Conservation (phyloP, 2,113 vertebrate species). For the Athene noctua region DNA sequence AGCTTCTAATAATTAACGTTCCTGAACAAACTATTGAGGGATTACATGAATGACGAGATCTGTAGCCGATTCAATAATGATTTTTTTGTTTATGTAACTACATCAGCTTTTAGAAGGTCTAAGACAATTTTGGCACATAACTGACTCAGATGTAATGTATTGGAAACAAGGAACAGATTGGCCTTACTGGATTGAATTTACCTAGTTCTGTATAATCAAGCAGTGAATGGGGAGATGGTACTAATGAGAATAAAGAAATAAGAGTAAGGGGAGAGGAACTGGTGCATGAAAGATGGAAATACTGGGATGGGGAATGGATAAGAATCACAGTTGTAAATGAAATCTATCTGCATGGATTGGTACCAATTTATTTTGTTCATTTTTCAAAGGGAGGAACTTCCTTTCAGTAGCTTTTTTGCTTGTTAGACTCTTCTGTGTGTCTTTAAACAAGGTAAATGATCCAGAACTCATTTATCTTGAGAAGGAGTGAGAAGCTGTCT, state of each 20-base stretch:
- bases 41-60: not conserved
- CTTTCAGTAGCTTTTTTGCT: not conserved
- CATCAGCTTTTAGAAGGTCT: not conserved
- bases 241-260: not conserved
- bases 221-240: not conserved
- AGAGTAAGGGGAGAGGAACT: not conserved
- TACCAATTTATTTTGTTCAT: not conserved
- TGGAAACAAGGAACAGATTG: not conserved
- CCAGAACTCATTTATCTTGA: not conserved
- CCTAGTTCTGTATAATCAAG: not conserved
- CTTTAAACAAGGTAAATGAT: not conserved
- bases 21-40: not conserved
- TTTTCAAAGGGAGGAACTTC: not conserved
- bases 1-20: conserved; percentile 12
- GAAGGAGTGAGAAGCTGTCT: not conserved
- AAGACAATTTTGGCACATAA: not conserved
- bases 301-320: no score
- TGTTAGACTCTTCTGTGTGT: not conserved
- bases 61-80: not conserved
- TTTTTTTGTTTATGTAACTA: not conserved
- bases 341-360: not conserved
- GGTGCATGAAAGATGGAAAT: not conserved
- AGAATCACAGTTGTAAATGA: not conserved
- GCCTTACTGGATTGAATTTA: not conserved
- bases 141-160: not conserved